Evolutionary conservation across 53 echinoderm and acorn worm species (phyloP), one percentile per base, ranked within the genome.

Genomic region (Arbacia lixula): DNA sequence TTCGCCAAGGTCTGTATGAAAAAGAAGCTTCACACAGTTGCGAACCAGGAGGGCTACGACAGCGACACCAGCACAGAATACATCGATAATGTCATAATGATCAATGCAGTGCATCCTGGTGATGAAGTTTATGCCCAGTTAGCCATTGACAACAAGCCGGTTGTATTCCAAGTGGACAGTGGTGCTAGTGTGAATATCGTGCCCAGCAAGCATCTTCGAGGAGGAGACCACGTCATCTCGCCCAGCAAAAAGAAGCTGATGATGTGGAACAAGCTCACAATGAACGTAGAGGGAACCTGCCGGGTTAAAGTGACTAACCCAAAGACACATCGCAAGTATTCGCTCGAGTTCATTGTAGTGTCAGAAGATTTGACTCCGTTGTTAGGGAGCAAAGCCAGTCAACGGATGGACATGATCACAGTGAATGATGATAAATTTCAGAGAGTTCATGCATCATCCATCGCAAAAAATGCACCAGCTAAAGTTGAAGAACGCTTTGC

Each of bases 181-280:
- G 79, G 79, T 3, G 79, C 79, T 3, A 78, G 49, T 58, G 79
- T 38, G 3, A 78, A 78, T 60, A 60, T 78, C 5, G 12, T 57
- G 60, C 79, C 79, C 21, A 4, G 2, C 35, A 36, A 57, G 20
- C 42, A 78, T 60, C 19, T 78, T 35, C 37, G 58, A 12, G 61
- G 61, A 4, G 35, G 51, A 1, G 73, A 72, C 51, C 30, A 17
- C 73, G 27, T 30, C 5, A 14, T 52, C 26, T 2, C 24, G 19
- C 73, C 73, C 2, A 28, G 3, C 24, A 4, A 35, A 26, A 78
- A 57, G 24, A 78, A 57, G 12, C 28, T 57, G 6, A 39, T 11
- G 40, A 81, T 91, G 85, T 79, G 82, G 61, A 88, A 87, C 35
- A 51, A 64, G 20, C 19, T 69, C 27, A 76, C 68, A 2, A 85